Percentiles rank a stretch among this genome's conserved stretches.
These are phyloP conservation scores for Heliocidaris tuberculata DNA, from an alignment of 35 echinoderm and acorn worm species.

Conservation along the genomic window DNA sequence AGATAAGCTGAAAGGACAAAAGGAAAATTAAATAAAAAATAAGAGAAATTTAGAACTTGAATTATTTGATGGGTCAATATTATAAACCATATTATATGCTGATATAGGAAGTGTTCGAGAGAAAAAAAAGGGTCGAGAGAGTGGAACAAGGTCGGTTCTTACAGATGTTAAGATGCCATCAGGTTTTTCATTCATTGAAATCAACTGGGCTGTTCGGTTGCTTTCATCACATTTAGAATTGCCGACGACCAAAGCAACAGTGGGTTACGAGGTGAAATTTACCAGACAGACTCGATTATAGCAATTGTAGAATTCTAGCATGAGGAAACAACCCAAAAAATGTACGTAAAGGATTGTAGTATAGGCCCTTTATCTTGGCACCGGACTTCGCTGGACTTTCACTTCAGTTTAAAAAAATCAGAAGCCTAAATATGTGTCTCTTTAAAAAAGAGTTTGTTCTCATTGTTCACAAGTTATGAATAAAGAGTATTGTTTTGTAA, in stretches of 20 bases:
- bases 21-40: no score
- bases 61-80: no score
- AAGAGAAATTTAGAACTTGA: no score
- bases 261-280: background rate
- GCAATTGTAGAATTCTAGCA: background rate
- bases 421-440: no score
- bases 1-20: no score
- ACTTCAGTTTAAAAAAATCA: no score
- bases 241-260: background rate
- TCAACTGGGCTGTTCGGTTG: conserved; percentile 13
- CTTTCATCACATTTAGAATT: conserved; percentile 28
- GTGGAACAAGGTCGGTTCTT: background rate
- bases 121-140: background rate
- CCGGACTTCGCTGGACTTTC: no score
- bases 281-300: conserved; percentile 2
- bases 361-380: no score
- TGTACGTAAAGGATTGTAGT: background rate
- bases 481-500: no score
- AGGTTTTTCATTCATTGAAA: conserved; percentile 26
- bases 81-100: no score
- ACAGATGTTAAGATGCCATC: background rate
- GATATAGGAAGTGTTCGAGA: background rate
- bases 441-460: no score
- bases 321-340: background rate
- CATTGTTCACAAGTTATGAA: no score